Evolutionary conservation across 2,888 invertebrate genomes (phyloP), one percentile per base, ranked within the genome.

Genomic region (Augiades crinisus): DNA sequence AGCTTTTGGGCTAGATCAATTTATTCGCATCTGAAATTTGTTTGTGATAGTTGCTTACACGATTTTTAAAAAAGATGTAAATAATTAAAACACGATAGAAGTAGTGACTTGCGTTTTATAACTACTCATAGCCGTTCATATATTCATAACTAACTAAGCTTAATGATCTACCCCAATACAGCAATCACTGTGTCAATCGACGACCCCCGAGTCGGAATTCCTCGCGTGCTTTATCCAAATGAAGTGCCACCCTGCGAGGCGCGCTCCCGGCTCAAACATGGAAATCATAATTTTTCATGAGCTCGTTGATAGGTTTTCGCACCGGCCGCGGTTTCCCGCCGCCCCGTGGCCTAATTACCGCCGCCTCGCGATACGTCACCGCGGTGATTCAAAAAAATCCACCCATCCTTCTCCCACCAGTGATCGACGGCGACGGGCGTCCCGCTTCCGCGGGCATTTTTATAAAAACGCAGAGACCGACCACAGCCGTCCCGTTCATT

Each of bases 241-340:
- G 72, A 80, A 84, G 78, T 80, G 78, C 78, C 79, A 75, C 79
- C 80, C 79, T 65, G 67, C 67, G 70, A 65, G 67, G 63, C 61
- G 60, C 67, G 67, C 69, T 70, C 68, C 69, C 70, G 54, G 55
- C 74, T 71, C 78, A 77, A 82, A 82, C 77, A 80, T 80, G 82
- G 81, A 83, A 83, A 82, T 87, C 80, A 88, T 88, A 88, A 86
- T 88, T 86, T 87, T 89, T 88, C 85, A 88, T 86, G 85, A 86
- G 87, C 81, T 78, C 85, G 87, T 86, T 86, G 87, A 88, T 89
- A 88, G 88, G 89, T 88, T 88, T 88, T 82, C 81, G 80, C 86
- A 68, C 78, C 72, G 76, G 78, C 77, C 87, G 88, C 83, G 88
- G 88, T 88, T 86, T 84, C 79, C 87, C 85, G 84, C 85, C 88